Percentiles rank a stretch among this genome's conserved stretches.
Conservation (phyloP, 2,113 vertebrate genomes). For the Notarius quadriscutis region DNA sequence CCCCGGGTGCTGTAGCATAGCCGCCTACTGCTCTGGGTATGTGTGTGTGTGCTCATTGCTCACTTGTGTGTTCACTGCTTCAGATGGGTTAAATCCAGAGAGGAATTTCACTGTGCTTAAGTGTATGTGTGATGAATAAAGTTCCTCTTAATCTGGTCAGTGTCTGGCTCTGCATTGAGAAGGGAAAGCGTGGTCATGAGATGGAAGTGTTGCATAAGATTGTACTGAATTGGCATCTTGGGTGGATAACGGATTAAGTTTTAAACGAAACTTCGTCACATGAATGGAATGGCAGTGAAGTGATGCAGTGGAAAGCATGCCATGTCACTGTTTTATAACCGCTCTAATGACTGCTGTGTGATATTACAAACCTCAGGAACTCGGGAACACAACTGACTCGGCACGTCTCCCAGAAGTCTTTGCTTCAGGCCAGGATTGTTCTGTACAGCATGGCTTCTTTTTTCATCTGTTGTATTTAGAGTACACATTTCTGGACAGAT, state of each 20-base stretch:
- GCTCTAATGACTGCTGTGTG: neutral
- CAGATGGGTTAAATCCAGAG: no score
- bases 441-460: neutral
- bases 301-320: neutral
- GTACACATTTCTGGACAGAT: neutral
- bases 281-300: neutral
- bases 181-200: neutral
- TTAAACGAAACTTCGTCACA: neutral
- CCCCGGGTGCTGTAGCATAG: no score
- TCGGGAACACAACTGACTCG: neutral
- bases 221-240: neutral
- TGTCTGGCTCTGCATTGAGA: neutral
- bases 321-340: neutral
- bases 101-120: no score
- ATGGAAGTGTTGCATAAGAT: neutral
- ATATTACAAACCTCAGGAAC: constrained; percentile 9
- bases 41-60: no score
- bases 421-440: neutral
- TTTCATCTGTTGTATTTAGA: neutral
- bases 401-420: neutral
- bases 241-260: neutral
- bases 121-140: no score
- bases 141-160: neutral
- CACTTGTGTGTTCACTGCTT: no score
- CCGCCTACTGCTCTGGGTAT: no score